Evolutionary conservation across 2,888 invertebrate species (phyloP).

Genomic region (Boloria euphrosyne): DNA sequence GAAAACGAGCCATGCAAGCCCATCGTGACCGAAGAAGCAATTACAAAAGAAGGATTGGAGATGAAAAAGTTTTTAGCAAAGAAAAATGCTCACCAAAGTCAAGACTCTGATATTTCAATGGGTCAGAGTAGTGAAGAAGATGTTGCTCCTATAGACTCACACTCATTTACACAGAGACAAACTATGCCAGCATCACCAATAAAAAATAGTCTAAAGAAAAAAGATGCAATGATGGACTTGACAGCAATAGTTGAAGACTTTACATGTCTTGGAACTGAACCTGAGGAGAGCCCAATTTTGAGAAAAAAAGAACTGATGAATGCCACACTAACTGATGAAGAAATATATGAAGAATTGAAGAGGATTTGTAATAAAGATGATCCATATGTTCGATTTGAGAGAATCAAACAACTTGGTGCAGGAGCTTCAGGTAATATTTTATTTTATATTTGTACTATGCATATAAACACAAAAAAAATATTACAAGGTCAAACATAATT

Average conservation of each 20-base stretch:
- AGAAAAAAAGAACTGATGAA: constrained; percentile 82
- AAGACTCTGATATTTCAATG: constrained; percentile 78
- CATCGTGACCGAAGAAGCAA: constrained; percentile 90
- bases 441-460: background rate
- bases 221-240: constrained; percentile 64
- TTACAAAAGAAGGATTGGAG: constrained; percentile 91
- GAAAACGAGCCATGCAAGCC: constrained; percentile 88
- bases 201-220: constrained; percentile 69
- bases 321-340: constrained; percentile 85
- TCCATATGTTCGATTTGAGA: constrained; percentile 90
- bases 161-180: constrained; percentile 66
- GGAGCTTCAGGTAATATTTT: constrained; percentile 88
- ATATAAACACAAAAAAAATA: background rate
- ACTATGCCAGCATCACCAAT: constrained; percentile 82
- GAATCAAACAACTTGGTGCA: constrained; percentile 92
- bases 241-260: constrained; percentile 70
- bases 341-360: constrained; percentile 89
- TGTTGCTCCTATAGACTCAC: constrained; percentile 63
- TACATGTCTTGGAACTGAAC: constrained; percentile 68
- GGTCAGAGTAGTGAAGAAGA: constrained; percentile 82
- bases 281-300: constrained; percentile 82
- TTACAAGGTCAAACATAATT: too few species aligned
- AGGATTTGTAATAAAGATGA: constrained; percentile 92
- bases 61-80: constrained; percentile 89
- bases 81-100: constrained; percentile 87